phyloP scores from a whole-genome alignment of 2,113 vertebrate species.

The Eptesicus fuscus region DNA sequence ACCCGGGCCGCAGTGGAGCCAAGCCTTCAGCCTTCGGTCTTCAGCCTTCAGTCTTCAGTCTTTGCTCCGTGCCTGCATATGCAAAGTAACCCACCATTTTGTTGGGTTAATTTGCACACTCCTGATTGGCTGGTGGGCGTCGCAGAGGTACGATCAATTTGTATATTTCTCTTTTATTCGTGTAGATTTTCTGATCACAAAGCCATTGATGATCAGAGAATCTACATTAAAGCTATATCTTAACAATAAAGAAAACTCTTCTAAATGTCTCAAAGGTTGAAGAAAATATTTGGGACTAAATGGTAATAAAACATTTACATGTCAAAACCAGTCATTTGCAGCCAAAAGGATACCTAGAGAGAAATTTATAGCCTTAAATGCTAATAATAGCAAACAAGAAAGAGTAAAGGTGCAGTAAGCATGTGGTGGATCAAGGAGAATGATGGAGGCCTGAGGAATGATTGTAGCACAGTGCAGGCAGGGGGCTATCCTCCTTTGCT shows the following conservation, averaged over 20 bases:
- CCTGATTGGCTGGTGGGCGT: no score
- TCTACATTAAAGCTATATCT: no score
- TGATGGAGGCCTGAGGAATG: neutral
- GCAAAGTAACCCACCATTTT: no score
- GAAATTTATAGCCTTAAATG: neutral
- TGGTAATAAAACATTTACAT: neutral
- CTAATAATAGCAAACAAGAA: neutral
- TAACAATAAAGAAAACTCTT: neutral
- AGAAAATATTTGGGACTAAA: constrained; percentile 11
- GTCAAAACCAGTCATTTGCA: neutral
- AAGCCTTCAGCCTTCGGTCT: no score
- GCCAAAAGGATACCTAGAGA: neutral
- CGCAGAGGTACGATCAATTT: no score
- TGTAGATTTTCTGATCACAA: neutral
- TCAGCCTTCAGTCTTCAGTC: no score
- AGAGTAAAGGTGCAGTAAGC: neutral
- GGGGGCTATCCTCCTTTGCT: neutral
- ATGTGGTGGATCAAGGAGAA: neutral
- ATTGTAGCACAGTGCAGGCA: neutral
- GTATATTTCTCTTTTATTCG: no score
- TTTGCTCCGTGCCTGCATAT: no score
- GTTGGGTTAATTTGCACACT: no score
- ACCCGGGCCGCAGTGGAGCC: no score
- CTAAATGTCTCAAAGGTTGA: neutral
- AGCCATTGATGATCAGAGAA: no score